Base-by-base conservation (phyloP, 2,888 invertebrate genomes). In the Acanthoscelides obtectus region DNA sequence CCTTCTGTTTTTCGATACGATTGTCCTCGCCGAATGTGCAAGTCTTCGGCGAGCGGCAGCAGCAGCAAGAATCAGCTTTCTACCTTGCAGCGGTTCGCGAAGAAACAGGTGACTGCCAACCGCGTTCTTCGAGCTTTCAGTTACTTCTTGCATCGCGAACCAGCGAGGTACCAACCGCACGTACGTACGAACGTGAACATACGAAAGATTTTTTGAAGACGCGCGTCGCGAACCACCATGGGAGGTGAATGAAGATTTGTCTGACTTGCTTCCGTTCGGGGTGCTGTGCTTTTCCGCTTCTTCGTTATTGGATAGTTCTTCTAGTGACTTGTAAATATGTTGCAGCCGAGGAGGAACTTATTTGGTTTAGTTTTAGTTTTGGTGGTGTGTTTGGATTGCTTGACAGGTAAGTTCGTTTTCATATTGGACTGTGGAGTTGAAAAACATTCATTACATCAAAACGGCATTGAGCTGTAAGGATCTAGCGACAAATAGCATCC, bases 21-120 rank as follows among this genome's bases (percentile, higher is more conserved):
- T 12, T 3, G 12, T 17, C 5, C 12, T 1, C 12, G 3, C 17
- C 45, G 45, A 3, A 17, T 45, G 45, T 45, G 45, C 17, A 45
- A 12, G 45, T 45, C 45, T 45, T 45, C 66, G 17, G 22, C 63
- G 19, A 63, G 63, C 63, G 19, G 12, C 8, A 63, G 19, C 63
- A 63, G 12, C 8, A 12, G 19, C 63, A 19, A 8, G 19, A 63
- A 63, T 3, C 20, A 20, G 66, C 66, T 66, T 66, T 66, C 66
- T 66, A 66, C 66, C 66, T 66, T 66, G 21, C 21, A 66, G 66
- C 66, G 22, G 20, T 66, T 22, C 66, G 66, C 66, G 22, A 66
- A 66, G 66, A 66, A 66, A 66, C 66, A 66, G 66, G 66, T 66
- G 66, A 66, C 66, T 66, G 65, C n/a, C 4, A 64, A 66, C 66